Conservation (phyloP, 1,140 invertebrate species). For the Aphaenogaster floridana region DNA sequence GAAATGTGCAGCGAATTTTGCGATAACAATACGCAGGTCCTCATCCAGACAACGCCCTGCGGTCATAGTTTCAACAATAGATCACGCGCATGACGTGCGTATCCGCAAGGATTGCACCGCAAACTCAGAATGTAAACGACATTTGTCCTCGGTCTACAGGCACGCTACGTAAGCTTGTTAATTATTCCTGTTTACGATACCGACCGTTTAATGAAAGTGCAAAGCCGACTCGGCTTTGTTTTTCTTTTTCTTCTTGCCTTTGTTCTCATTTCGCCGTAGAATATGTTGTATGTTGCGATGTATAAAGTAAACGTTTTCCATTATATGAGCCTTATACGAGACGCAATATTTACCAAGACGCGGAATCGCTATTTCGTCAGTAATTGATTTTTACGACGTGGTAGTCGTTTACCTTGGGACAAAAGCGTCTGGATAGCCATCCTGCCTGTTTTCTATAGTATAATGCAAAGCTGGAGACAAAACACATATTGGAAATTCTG, state of each 20-base stretch:
- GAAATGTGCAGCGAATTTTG: conserved; percentile 7
- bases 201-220: conserved; percentile 13
- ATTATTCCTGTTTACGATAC: conserved; percentile 12
- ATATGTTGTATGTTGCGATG: neutral
- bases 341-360: conserved; percentile 28
- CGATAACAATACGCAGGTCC: neutral
- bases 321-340: neutral
- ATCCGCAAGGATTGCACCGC: neutral
- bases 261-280: neutral
- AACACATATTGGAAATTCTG: neutral
- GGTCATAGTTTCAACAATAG: conserved; percentile 2
- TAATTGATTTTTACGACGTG: conserved; percentile 46
- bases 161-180: neutral
- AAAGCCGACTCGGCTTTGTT: neutral
- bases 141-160: neutral
- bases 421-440: neutral
- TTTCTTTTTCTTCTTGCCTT: neutral
- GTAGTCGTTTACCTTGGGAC: conserved; percentile 30
- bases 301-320: neutral
- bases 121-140: neutral
- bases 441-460: neutral
- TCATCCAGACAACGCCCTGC: neutral
- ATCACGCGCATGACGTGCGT: neutral
- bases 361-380: neutral
- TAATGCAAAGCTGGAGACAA: neutral